Evolutionary conservation across 2,888 invertebrate species (phyloP), one percentile per base, ranked within the genome.

Genomic region (Poecilobothrus nobilitatus): DNA sequence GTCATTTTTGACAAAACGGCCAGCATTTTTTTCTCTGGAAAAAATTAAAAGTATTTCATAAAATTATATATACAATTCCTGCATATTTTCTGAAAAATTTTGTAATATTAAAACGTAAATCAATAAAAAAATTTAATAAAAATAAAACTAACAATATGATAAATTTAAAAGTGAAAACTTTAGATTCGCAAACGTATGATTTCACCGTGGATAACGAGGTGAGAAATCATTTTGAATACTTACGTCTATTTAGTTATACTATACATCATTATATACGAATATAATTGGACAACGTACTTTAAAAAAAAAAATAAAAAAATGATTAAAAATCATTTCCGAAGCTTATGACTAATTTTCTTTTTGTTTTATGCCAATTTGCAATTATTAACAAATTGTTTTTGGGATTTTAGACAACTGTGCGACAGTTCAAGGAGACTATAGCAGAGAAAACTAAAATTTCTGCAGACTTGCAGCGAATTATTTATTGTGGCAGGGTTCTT

Each of bases 401-500:
- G 33, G 67, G 63, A 27, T 67, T 73, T 22, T 81, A 94, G 93
- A 87, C 88, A 70, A 94, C 93, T 53, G 91, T 95, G 67, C 86
- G 87, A 70, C 87, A 91, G 78, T 89, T 95, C 76, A 95, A 95
- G 80, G 88, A 90, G 74, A 86, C 87, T 74, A 91, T 95, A 72
- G 87, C 88, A 6, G 89, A 89, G 67, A 86, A 89, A 72, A 91
- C 97, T 73, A 88, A 86, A 70, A 91, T 97, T 74, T 86, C 91
- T 33, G 88, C 90, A 9, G 90, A 90, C 71, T 88, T 90, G 66
- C 97, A 97, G 79, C 87, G 97, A 70, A 87, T 97, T 62, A 97
- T 97, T 75, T 97, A 94, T 80, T 94, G 94, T 79, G 97, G 97
- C n/a, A 86, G 94, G 80, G 95, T 97, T 34, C 83, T 97, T 67